Conservation (phyloP, 2,113 vertebrate species). For the Gadus macrocephalus region DNA sequence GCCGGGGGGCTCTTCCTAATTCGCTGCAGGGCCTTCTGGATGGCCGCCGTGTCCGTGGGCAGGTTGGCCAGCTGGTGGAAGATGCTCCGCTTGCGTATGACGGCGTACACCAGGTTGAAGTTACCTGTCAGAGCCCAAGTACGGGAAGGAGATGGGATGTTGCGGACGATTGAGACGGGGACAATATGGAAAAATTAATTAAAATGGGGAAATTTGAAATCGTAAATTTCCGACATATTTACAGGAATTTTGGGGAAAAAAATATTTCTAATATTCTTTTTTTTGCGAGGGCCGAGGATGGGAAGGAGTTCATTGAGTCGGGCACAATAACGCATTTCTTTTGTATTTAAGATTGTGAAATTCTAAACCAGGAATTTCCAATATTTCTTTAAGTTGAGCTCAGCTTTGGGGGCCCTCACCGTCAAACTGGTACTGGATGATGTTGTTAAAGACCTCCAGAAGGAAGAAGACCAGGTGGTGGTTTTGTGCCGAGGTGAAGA, state of each 20-base stretch:
- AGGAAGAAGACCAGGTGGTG: slow-evolving; percentile 96
- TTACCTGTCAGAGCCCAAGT: slow-evolving; percentile 76
- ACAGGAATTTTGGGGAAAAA: too few relatives aligned
- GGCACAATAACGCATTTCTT: too few relatives aligned
- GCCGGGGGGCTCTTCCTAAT: slow-evolving; percentile 73
- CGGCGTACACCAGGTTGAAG: slow-evolving; percentile 90
- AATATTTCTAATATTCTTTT: too few relatives aligned
- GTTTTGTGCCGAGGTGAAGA: slow-evolving; percentile 86
- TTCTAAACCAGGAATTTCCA: too few relatives aligned
- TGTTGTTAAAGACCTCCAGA: slow-evolving; percentile 96
- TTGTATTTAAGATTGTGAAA: too few relatives aligned
- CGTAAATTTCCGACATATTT: too few relatives aligned
- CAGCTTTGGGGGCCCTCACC: slow-evolving; percentile 69
- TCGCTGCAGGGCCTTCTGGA: slow-evolving; percentile 86
- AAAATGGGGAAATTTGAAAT: too few relatives aligned
- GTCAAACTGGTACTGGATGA: slow-evolving; percentile 99
- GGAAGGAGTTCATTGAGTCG: too few relatives aligned
- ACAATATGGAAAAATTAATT: too few relatives aligned
- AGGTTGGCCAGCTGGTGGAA: slow-evolving; percentile 97
- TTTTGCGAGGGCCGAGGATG: too few relatives aligned
- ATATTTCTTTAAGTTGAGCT: too few relatives aligned
- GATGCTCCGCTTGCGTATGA: slow-evolving; percentile 89
- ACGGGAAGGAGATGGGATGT: neutral
- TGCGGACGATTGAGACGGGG: neutral
- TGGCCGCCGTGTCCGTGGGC: slow-evolving; percentile 74